phyloP scores from a whole-genome alignment of 1,140 invertebrate species.

The Sipha flava region DNA sequence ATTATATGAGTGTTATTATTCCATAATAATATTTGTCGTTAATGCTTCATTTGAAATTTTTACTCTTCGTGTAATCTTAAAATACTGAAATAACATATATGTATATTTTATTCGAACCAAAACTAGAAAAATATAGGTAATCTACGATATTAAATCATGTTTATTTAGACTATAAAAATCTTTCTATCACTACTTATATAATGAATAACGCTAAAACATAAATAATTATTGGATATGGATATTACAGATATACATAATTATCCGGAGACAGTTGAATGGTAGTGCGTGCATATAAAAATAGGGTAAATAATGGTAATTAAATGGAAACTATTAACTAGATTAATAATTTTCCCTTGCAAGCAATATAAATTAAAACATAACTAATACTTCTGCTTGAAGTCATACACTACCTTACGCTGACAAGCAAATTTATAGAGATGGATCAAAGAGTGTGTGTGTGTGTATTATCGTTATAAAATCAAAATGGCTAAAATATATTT shows the following conservation, averaged over 20 bases:
- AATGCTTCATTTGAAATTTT: no score
- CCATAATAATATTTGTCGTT: no score
- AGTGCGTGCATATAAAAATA: neutral
- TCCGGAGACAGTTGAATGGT: no score
- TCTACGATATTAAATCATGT: no score
- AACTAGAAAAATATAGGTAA: no score
- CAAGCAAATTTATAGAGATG: neutral
- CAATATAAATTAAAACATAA: neutral
- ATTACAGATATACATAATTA: neutral
- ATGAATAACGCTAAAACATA: neutral
- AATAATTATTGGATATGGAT: neutral
- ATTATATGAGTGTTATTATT: no score
- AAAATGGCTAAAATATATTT: no score
- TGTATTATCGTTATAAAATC: neutral
- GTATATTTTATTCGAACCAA: no score
- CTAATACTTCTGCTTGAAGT: neutral
- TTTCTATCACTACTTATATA: neutral
- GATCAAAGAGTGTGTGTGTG: neutral
- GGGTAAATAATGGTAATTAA: conserved; percentile 7
- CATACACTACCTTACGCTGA: neutral
- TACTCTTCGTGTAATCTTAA: no score
- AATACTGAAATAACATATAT: no score
- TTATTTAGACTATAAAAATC: neutral
- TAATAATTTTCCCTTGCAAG: neutral
- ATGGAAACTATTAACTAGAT: neutral